Evolutionary conservation across 2,797 vertebrate species (phyloP), one percentile per base, ranked within the genome.

Genomic region (Spheniscus humboldti): DNA sequence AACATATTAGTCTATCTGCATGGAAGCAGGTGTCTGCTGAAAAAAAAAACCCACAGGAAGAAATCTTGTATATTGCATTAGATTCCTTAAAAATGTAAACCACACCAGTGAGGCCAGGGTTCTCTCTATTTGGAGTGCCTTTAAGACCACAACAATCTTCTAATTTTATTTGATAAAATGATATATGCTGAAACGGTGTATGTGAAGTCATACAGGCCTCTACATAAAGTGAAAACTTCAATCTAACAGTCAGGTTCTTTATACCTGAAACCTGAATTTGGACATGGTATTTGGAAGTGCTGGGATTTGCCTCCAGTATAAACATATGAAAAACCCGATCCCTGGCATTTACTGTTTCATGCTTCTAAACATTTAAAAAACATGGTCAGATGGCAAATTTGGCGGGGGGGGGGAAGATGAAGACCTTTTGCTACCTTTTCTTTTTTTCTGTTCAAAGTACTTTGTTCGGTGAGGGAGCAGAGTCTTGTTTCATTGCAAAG

Each of bases 331-430:
- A 86, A 86, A 7, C 23, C 56, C 23, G 15, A 90, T 66, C 52
- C n/a, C 50, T 94, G 85, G 62, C 45, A 37, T 93, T 90, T 81
- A 72, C 64, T 63, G 5, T 83, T 91, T 83, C 52, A 33, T 72
- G 56, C 25, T 91, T 85, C 52, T 55, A 76, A 91, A 73, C 27
- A 83, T 43, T 88, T 52, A 59, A 86, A 94, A 89, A 78, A 59
- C 31, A 57, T 18, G 48, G 24, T 83, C 68, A 81, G 64, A 64
- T 78, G 57, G 82, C 10, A 80, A 73, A 86, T 31, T 37, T 59
- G 45, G 28, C 15, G 56, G 8, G 8, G 6, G 37, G 37, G n/a
- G 11, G 2, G 7, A 23, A 84, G 71, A 22, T 0, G 0, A 96
- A 86, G 18, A 67, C 9, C 3, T 45, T 63, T 56, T 4, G 0